Evolutionary conservation across 2,797 vertebrate genomes (phyloP).

Genomic region (Acipenser ruthenus): DNA sequence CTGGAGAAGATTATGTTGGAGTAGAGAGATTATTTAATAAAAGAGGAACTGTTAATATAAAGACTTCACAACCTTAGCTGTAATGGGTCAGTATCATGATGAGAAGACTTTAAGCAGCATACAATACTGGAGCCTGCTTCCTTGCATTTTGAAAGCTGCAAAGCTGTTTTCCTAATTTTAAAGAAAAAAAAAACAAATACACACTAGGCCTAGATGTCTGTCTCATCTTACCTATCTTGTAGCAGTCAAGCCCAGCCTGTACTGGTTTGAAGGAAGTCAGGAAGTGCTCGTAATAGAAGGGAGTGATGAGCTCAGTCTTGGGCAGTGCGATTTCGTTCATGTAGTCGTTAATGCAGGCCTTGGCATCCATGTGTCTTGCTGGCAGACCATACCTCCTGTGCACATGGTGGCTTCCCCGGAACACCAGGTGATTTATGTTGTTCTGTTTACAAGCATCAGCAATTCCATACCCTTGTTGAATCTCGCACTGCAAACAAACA

Average conservation of each 20-base stretch:
- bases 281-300: conserved; percentile 17
- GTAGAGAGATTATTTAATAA: no score
- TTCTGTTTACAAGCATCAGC: conserved; percentile 13
- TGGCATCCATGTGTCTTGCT: conserved; percentile 16
- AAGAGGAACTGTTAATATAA: no score
- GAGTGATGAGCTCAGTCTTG: conserved; percentile 18
- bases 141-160: no score
- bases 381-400: conserved; percentile 20
- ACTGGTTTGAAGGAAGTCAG: conserved; percentile 15
- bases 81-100: no score
- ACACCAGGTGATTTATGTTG: conserved; percentile 9
- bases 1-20: no score
- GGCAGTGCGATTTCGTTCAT: conserved; percentile 12
- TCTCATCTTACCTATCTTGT: conserved; percentile 15
- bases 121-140: no score
- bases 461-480: conserved; percentile 12
- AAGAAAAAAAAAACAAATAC: no score
- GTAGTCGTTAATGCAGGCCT: conserved; percentile 17
- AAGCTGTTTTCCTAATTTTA: no score
- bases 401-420: conserved; percentile 15
- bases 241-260: conserved; percentile 12
- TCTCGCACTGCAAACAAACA: conserved; percentile 9
- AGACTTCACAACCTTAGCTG: no score
- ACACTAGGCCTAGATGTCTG: background rate
- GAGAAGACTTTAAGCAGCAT: no score